Evolutionary conservation across 2,888 invertebrate species (phyloP).

Genomic region (Mythimna ferrago): DNA sequence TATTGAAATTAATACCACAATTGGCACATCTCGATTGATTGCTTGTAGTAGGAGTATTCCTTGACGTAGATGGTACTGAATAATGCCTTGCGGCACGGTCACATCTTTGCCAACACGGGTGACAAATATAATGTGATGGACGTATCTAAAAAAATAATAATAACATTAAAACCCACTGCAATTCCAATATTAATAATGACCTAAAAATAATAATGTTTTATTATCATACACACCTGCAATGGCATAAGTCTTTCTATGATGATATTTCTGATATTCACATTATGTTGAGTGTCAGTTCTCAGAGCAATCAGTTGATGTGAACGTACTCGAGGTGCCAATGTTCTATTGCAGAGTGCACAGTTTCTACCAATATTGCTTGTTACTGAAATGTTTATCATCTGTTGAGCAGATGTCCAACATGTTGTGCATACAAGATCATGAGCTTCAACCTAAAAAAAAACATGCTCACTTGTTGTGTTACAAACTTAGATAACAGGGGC

Average conservation of each 20-base stretch:
- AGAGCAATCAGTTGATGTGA: slow-evolving; percentile 25
- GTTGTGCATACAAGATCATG: slow-evolving; percentile 16
- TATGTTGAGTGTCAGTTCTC: slow-evolving; percentile 24
- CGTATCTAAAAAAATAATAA: slow-evolving; percentile 16
- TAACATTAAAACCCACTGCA: background rate
- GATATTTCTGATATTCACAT: slow-evolving; percentile 24
- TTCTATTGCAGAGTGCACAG: slow-evolving; percentile 17
- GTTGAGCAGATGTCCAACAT: slow-evolving; percentile 5
- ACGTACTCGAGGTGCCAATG: slow-evolving; percentile 14
- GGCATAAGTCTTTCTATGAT: slow-evolving; percentile 24
- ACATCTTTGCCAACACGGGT: slow-evolving; percentile 7
- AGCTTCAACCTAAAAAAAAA: slow-evolving; percentile 19
- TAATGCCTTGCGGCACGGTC: slow-evolving; percentile 8
- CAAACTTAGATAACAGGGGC: background rate
- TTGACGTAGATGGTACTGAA: background rate
- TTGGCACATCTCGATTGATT: slow-evolving; percentile 9
- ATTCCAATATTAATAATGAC: background rate
- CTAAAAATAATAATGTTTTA: background rate
- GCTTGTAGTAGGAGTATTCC: background rate
- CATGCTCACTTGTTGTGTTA: background rate
- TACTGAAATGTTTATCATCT: background rate
- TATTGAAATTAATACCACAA: slow-evolving; percentile 11
- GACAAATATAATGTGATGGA: slow-evolving; percentile 17
- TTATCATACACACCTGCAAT: slow-evolving; percentile 7
- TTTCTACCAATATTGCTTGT: slow-evolving; percentile 4